Conservation (phyloP, 2,888 invertebrate species). For the Pollenia labialis region DNA sequence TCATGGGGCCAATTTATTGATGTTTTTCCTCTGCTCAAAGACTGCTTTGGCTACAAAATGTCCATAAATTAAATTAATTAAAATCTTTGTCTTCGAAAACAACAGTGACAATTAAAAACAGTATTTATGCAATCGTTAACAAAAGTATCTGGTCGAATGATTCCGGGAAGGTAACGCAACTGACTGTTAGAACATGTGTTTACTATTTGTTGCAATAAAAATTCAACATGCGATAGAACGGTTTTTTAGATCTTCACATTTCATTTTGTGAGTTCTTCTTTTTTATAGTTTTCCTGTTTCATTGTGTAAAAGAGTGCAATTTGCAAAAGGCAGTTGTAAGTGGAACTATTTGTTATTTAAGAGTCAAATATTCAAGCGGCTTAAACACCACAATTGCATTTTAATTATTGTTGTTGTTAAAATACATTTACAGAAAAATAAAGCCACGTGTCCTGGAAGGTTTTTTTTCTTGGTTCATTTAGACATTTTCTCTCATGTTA, state of each 20-base stretch:
- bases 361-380: constrained; percentile 41
- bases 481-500: constrained; percentile 68
- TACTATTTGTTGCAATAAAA: constrained; percentile 77
- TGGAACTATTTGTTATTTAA: constrained; percentile 41
- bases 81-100: constrained; percentile 50
- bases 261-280: constrained; percentile 33
- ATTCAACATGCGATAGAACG: constrained; percentile 68
- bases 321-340: constrained; percentile 26
- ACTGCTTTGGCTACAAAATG: constrained; percentile 36
- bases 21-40: constrained; percentile 35
- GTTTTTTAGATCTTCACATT: constrained; percentile 67
- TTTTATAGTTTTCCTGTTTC: background rate
- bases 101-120: constrained; percentile 51
- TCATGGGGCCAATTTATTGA: constrained; percentile 56
- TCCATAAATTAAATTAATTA: constrained; percentile 67
- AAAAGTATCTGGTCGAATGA: constrained; percentile 17
- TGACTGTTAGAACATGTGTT: constrained; percentile 77
- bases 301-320: background rate
- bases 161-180: constrained; percentile 6
- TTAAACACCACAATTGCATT: background rate
- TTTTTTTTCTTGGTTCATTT: constrained; percentile 33
- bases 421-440: background rate
- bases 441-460: constrained; percentile 73
- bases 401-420: constrained; percentile 13
- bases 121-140: constrained; percentile 8